Evolutionary conservation across 2,888 invertebrate genomes (phyloP), one percentile per base, ranked within the genome.

Genomic region (Tiliacea aurago): DNA sequence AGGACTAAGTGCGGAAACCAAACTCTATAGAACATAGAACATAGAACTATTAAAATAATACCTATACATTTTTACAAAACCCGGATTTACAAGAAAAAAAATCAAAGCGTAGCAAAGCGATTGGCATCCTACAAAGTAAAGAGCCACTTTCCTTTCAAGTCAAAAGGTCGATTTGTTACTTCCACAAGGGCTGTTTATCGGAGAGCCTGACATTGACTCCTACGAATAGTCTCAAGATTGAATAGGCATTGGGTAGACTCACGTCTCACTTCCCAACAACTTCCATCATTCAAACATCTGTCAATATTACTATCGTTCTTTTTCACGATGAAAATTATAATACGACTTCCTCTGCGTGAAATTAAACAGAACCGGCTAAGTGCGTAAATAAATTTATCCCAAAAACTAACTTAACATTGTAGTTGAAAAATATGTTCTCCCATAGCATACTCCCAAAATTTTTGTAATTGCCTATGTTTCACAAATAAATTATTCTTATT

Each of bases 241-340:
- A 83, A 83, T 87, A 78, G 76, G 70, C 45, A 69, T 72, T 67
- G 61, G 81, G 83, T 80, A 71, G 82, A 75, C 80, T 70, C 80
- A 79, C 81, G 70, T 77, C 81, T 85, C 77, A 84, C 86, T 89
- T 84, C 84, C 82, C 82, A 87, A 66, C 63, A 75, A 84, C 91
- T 89, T 94, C 89, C 89, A 93, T 94, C 93, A 94, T 91, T 86
- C 85, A 87, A 92, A 92, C 92, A 93, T 91, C 91, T 94, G 94
- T 90, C 94, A 93, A 93, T 93, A 93, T 88, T 93, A 93, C 88
- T 90, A 90, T 90, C 91, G 90, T 93, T 91, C 90, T 90, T 88
- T 89, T 85, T 90, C 90, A 90, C 85, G 84, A 86, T 79, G 87
- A 90, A 92, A 92, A 88, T 88, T 87, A 85, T 86, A 86, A 85